Percentiles rank a stretch among this genome's conserved stretches.
These are phyloP conservation scores for Prunella fulvescens DNA, from an alignment of 2,113 vertebrate genomes.

Conservation along the genomic window DNA sequence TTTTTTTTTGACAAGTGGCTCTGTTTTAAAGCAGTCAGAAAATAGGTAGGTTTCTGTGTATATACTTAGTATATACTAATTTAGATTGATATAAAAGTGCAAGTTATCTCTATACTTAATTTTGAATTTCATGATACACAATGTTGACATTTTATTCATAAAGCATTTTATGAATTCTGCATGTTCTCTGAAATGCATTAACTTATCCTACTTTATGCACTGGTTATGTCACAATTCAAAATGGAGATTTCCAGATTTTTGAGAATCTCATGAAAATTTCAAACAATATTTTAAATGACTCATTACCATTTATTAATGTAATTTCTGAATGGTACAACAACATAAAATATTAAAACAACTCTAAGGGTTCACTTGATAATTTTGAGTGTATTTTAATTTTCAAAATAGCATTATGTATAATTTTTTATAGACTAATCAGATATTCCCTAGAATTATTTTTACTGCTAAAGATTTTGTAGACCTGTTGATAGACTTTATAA, in stretches of 20 bases:
- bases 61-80: not conserved
- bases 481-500: not conserved
- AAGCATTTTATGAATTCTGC: not conserved
- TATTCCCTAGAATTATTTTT: not conserved
- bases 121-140: not conserved
- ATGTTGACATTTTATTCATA: not conserved
- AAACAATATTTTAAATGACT: not conserved
- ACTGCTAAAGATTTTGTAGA: not conserved
- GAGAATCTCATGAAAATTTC: not conserved
- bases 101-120: not conserved
- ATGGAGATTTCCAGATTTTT: not conserved
- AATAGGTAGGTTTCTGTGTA: not conserved
- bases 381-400: not conserved
- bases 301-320: not conserved
- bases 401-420: not conserved
- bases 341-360: not conserved
- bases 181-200: not conserved
- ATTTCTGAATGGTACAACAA: not conserved
- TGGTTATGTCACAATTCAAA: not conserved
- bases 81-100: not conserved
- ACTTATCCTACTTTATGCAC: not conserved
- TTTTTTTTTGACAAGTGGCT: not conserved
- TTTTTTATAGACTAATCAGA: not conserved
- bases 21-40: not conserved
- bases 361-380: not conserved